phyloP scores from a whole-genome alignment of 2,888 invertebrate species.

The Orthosia cruda region DNA sequence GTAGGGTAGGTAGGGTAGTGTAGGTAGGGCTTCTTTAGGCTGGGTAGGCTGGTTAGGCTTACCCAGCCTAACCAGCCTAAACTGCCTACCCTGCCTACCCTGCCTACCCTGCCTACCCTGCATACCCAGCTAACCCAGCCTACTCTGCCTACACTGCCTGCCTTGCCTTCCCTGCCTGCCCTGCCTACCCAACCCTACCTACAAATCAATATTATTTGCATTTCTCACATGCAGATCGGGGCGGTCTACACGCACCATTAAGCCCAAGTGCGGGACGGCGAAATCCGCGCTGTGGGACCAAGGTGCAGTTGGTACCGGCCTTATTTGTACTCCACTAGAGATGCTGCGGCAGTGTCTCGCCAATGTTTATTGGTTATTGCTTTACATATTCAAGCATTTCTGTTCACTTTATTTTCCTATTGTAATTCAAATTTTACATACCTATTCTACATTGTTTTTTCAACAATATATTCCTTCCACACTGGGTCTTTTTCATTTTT shows the following conservation, averaged over 20 bases:
- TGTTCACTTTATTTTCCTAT: constrained; percentile 28
- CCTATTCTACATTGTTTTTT: constrained; percentile 1
- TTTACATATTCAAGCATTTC: constrained; percentile 18
- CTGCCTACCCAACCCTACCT: too few species aligned
- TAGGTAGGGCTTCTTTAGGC: too few species aligned
- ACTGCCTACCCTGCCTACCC: too few species aligned
- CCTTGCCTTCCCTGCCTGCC: too few species aligned
- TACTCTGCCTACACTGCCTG: too few species aligned
- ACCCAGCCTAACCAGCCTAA: too few species aligned
- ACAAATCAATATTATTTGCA: constrained; percentile 61
- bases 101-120: too few species aligned
- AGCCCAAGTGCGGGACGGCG: constrained; percentile 64
- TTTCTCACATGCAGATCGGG: constrained; percentile 63
- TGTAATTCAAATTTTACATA: constrained; percentile 8
- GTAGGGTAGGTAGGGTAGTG: too few species aligned
- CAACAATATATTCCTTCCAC: not conserved
- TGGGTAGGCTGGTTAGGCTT: too few species aligned
- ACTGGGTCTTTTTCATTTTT: constrained; percentile 3
- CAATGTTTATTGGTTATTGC: constrained; percentile 29
- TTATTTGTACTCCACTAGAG: constrained; percentile 61
- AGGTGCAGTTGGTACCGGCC: constrained; percentile 55
- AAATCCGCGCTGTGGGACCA: constrained; percentile 60
- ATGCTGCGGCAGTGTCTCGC: constrained; percentile 38
- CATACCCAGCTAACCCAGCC: too few species aligned
- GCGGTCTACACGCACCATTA: constrained; percentile 71